Conservation (phyloP, 2,888 invertebrate species). For the Reticulitermes lucifugus region DNA sequence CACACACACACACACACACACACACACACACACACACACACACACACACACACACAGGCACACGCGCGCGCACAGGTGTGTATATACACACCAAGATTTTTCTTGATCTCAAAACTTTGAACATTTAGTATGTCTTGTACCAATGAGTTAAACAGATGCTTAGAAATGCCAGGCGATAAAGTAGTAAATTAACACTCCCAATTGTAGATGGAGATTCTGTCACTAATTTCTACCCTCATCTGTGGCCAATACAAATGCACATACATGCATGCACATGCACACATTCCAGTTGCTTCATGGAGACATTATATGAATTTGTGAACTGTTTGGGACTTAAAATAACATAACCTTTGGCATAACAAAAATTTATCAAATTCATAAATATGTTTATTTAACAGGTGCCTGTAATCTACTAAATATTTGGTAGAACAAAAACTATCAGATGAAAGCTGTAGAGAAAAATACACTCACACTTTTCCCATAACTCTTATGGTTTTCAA, state of each 20-base stretch:
- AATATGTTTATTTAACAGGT: too few species aligned
- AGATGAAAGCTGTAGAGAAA: too few species aligned
- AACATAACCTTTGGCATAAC: too few species aligned
- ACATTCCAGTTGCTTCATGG: background rate
- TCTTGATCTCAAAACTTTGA: background rate
- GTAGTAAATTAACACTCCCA: background rate
- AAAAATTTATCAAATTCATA: too few species aligned
- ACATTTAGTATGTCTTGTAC: background rate
- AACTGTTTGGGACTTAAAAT: background rate
- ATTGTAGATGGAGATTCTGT: background rate
- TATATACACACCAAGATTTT: background rate
- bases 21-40: too few species aligned
- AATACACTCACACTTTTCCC: too few species aligned
- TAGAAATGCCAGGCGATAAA: background rate
- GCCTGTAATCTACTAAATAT: too few species aligned
- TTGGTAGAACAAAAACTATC: too few species aligned
- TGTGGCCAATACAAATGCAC: background rate
- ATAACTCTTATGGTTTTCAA: too few species aligned
- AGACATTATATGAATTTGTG: constrained; percentile 1
- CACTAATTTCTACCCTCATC: background rate
- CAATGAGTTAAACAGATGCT: background rate
- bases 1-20: background rate
- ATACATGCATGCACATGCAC: background rate
- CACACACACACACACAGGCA: too few species aligned
- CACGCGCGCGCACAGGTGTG: too few species aligned